These are phyloP conservation scores for Papilio glaucus DNA, from an alignment of 1,140 invertebrate genomes.

Conservation along the genomic window DNA sequence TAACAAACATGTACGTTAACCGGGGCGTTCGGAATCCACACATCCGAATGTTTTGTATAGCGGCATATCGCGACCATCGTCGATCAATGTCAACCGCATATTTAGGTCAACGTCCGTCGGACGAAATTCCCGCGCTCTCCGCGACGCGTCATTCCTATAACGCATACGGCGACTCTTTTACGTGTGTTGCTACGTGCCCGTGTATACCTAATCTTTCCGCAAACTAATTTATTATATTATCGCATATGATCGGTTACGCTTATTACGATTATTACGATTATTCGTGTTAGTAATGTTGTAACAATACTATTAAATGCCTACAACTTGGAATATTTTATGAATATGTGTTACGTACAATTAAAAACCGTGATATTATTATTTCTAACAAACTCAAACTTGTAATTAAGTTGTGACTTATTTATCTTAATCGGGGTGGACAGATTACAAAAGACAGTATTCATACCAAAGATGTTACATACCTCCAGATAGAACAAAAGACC, in stretches of 20 bases:
- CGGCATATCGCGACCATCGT: constrained; percentile 74
- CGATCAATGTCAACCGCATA: constrained; percentile 83
- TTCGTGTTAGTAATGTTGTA: not conserved
- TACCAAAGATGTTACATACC: too few species aligned
- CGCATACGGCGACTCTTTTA: constrained; percentile 61
- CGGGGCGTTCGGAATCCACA: constrained; percentile 53
- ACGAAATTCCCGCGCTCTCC: constrained; percentile 72
- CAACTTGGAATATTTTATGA: not conserved
- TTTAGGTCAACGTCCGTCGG: constrained; percentile 79
- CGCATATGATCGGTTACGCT: not conserved
- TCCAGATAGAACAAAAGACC: too few species aligned
- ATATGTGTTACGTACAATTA: too few species aligned
- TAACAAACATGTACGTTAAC: constrained; percentile 73
- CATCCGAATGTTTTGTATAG: constrained; percentile 71
- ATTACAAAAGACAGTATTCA: too few species aligned
- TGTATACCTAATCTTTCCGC: constrained; percentile 31
- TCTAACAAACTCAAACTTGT: too few species aligned
- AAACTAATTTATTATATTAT: not conserved
- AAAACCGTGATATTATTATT: too few species aligned
- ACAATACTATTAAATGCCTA: not conserved
- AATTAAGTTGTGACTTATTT: too few species aligned
- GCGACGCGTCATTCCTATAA: constrained; percentile 71
- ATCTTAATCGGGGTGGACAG: too few species aligned
- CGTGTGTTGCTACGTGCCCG: constrained; percentile 43
- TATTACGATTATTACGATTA: too few species aligned